phyloP scores from a whole-genome alignment of 2,113 vertebrate species.

The Indicator maculatus region DNA sequence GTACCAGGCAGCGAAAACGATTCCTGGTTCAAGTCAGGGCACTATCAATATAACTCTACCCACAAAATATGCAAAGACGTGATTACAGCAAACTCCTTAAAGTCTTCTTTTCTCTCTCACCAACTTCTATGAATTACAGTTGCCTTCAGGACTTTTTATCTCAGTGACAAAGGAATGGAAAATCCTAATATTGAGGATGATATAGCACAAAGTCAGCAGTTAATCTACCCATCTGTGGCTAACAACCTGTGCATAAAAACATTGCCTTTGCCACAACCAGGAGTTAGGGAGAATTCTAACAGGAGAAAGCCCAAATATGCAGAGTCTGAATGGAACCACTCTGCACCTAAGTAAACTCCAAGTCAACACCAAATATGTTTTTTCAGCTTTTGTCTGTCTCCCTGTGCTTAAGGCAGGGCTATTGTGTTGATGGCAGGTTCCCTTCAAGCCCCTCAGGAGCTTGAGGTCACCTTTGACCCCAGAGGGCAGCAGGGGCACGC shows the following conservation, averaged over 20 bases:
- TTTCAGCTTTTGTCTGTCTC: conserved; percentile 52
- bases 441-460: conserved; percentile 8
- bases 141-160: not conserved
- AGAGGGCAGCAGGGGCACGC: not conserved
- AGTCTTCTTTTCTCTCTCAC: not conserved
- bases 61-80: not conserved
- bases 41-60: not conserved
- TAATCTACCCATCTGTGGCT: not conserved
- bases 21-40: fast-evolving
- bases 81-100: not conserved
- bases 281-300: not conserved
- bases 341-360: conserved; percentile 28
- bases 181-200: not conserved
- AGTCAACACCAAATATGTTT: conserved; percentile 25
- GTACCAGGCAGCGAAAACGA: not conserved
- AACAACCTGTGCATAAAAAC: not conserved
- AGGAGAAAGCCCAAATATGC: not conserved
- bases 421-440: conserved; percentile 33
- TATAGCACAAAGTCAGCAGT: not conserved
- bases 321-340: not conserved
- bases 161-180: not conserved
- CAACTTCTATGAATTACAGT: not conserved
- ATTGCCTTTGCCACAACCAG: not conserved
- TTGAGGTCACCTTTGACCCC: conserved; percentile 44
- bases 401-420: not conserved